A percentile compares a stretch with the other conserved stretches of the same genome.
These are phyloP conservation scores for Scaptomyza hsui DNA, from an alignment of 1,140 invertebrate species.

Conservation along the genomic window DNA sequence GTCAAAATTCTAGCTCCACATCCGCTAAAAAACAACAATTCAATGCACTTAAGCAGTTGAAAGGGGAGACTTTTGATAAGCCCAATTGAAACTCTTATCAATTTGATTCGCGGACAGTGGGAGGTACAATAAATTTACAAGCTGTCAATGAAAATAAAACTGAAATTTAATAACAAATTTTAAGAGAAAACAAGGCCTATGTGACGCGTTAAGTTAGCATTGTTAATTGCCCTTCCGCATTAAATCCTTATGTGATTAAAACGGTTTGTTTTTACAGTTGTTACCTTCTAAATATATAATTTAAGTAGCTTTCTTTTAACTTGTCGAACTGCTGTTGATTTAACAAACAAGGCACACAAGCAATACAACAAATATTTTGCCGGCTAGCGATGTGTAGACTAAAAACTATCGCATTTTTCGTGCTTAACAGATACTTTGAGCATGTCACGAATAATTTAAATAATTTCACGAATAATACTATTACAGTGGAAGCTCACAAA, in stretches of 20 bases:
- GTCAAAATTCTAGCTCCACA: slow-evolving; percentile 48
- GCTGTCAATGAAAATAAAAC: slow-evolving; percentile 10
- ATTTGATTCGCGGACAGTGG: slow-evolving; percentile 21
- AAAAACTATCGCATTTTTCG: slow-evolving; percentile 14
- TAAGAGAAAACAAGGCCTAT: background rate
- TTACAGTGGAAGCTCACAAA: no score
- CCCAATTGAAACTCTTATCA: slow-evolving; percentile 27
- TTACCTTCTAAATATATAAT: slow-evolving; percentile 20
- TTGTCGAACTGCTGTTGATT: slow-evolving; percentile 24
- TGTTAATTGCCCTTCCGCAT: slow-evolving; percentile 7
- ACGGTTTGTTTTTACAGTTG: slow-evolving; percentile 13
- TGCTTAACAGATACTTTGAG: background rate
- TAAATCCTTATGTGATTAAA: background rate
- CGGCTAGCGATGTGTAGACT: slow-evolving; percentile 36
- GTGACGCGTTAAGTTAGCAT: background rate
- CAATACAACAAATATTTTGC: slow-evolving; percentile 23
- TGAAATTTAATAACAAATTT: slow-evolving; percentile 13
- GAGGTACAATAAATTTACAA: slow-evolving; percentile 12
- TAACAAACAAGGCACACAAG: slow-evolving; percentile 22
- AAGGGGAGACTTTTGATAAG: slow-evolving; percentile 31
- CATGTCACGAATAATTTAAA: background rate
- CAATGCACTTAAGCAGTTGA: slow-evolving; percentile 14
- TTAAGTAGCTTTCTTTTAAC: slow-evolving; percentile 7
- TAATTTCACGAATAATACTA: no score
- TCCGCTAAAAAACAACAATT: slow-evolving; percentile 4